Percentiles rank a stretch among this genome's conserved stretches.
Conservation (phyloP, 2,888 invertebrate genomes). For the Serrognathus titanus region DNA sequence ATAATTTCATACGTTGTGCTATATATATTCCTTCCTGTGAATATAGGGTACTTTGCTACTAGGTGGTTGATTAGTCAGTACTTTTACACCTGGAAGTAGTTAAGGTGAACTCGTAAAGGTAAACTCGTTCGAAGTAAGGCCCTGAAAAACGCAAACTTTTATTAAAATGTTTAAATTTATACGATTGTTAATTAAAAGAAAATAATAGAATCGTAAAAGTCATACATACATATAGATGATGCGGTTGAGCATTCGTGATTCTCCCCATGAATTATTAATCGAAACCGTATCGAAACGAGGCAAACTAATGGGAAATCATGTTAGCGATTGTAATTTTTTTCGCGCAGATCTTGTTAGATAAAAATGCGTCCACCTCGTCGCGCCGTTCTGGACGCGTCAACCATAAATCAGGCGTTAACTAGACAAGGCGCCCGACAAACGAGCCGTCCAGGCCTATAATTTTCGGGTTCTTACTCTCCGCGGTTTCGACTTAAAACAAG, state of each 20-base stretch:
- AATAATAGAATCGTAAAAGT: too few species aligned
- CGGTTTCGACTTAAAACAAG: conserved; percentile 28
- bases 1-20: conserved; percentile 19
- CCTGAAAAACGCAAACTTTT: too few species aligned
- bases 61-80: conserved; percentile 22
- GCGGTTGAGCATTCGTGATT: too few species aligned
- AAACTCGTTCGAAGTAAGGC: not conserved
- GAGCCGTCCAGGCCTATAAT: conserved; percentile 46
- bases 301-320: too few species aligned
- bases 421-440: conserved; percentile 48
- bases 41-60: conserved; percentile 16
- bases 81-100: conserved; percentile 20
- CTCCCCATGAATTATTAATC: too few species aligned
- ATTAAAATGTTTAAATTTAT: too few species aligned
- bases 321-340: too few species aligned
- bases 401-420: conserved; percentile 45
- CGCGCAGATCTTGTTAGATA: not conserved
- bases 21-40: conserved; percentile 17
- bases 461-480: conserved; percentile 33
- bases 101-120: conserved; percentile 5
- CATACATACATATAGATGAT: too few species aligned
- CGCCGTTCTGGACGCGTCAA: conserved; percentile 16
- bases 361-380: conserved; percentile 13
- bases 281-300: too few species aligned
- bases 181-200: too few species aligned